These are phyloP conservation scores for Pheosia tremula DNA, from an alignment of 2,888 invertebrate species.

Conservation along the genomic window DNA sequence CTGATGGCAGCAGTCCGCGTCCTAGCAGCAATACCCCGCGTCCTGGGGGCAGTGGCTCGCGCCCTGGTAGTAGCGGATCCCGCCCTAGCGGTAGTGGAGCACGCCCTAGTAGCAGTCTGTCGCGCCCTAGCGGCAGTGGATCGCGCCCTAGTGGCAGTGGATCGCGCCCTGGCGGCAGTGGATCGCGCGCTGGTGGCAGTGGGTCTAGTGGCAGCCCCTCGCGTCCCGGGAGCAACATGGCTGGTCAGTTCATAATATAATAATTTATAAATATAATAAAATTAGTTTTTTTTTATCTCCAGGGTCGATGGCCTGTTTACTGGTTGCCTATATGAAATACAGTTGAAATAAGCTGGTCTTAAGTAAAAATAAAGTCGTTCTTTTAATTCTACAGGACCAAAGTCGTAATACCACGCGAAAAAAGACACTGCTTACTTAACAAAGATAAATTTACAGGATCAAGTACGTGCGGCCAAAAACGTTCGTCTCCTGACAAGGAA, in stretches of 20 bases:
- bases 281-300: background rate
- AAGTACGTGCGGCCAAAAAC: slow-evolving; percentile 50
- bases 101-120: background rate
- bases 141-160: background rate
- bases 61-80: background rate
- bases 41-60: background rate
- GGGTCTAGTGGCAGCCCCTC: background rate
- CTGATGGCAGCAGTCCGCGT: background rate
- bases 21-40: background rate
- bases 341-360: too few species aligned
- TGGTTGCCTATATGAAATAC: too few species aligned
- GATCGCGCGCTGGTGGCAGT: background rate
- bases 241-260: slow-evolving; percentile 46
- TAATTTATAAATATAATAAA: too few species aligned
- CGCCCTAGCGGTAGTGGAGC: background rate
- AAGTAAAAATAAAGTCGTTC: too few species aligned
- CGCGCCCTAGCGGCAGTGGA: background rate
- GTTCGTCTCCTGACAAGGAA: slow-evolving; percentile 34
- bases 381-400: background rate
- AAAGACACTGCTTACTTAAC: too few species aligned
- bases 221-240: slow-evolving; percentile 43
- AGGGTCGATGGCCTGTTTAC: too few species aligned
- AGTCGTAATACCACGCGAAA: too few species aligned
- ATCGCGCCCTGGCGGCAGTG: background rate
- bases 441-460: slow-evolving; percentile 42